A percentile compares a stretch with the other conserved stretches of the same genome.
These are phyloP conservation scores for Neolamprologus variostigma DNA, from an alignment of 2,113 vertebrate genomes.

Conservation along the genomic window DNA sequence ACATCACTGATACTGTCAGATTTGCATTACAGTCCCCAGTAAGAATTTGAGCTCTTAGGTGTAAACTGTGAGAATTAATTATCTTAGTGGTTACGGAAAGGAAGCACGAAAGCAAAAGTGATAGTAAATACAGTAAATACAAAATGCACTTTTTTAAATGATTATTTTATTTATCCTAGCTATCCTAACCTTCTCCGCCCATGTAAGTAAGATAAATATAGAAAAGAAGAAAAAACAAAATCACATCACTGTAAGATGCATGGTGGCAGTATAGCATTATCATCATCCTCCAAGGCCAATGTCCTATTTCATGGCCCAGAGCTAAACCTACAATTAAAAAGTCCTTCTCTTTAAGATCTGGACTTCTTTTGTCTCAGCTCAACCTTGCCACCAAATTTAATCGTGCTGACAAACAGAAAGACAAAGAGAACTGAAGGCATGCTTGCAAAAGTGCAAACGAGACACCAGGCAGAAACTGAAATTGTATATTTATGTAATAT, in stretches of 20 bases:
- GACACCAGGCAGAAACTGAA: neutral
- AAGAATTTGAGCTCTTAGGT: neutral
- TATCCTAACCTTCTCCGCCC: neutral
- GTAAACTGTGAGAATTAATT: neutral
- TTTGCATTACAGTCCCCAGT: neutral
- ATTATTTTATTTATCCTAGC: neutral
- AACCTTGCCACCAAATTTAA: neutral
- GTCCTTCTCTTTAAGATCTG: neutral
- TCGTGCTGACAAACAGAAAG: neutral
- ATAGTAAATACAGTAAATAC: neutral
- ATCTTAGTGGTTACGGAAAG: neutral
- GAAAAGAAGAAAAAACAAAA: neutral
- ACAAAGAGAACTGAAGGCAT: neutral
- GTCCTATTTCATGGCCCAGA: neutral
- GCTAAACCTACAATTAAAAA: neutral
- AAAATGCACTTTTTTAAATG: neutral
- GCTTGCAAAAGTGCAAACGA: neutral
- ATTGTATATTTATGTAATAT: neutral
- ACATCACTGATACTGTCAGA: neutral
- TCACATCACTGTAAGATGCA: neutral
- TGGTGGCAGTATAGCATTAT: neutral
- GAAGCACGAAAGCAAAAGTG: neutral
- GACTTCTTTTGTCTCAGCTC: neutral
- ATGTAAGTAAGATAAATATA: neutral
- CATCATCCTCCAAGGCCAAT: neutral